Conservation (phyloP, 92 coral and sea anemone species). For the Siderastrea radians region DNA sequence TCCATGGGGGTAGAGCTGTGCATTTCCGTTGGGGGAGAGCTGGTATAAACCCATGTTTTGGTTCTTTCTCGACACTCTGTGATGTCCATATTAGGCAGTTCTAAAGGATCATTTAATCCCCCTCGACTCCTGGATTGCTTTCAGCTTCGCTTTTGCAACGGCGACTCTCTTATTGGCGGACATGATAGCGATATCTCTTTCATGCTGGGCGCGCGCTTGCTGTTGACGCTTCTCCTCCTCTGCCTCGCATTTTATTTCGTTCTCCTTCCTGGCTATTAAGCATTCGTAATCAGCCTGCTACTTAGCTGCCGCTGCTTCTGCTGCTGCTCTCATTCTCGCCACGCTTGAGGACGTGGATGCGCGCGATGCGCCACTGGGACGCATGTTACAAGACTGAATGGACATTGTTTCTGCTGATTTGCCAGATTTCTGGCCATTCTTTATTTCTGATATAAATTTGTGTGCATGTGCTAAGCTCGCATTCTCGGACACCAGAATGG, state of each 20-base stretch:
- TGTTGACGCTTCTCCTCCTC: conserved; percentile 27
- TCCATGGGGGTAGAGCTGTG: not conserved
- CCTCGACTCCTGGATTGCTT: conserved; percentile 47
- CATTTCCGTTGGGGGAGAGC: not conserved
- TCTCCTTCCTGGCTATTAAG: conserved; percentile 39
- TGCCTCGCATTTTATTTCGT: conserved; percentile 25
- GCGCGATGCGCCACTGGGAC: conserved; percentile 16
- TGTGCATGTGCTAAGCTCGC: not conserved
- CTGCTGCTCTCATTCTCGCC: conserved; percentile 24
- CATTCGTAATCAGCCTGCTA: conserved; percentile 45
- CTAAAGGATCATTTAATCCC: not conserved
- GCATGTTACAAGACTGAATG: not conserved
- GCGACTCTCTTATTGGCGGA: conserved; percentile 9
- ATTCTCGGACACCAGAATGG: not conserved
- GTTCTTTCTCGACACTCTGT: conserved; percentile 40
- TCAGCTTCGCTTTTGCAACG: conserved; percentile 28
- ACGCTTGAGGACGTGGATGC: conserved; percentile 10
- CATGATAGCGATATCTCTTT: conserved; percentile 35
- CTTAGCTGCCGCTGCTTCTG: conserved; percentile 49
- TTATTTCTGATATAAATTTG: not conserved
- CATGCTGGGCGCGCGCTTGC: conserved; percentile 37
- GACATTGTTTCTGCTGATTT: conserved; percentile 14
- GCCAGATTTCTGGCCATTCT: not conserved
- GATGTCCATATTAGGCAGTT: conserved; percentile 19
- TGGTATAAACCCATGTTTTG: conserved; percentile 30